Evolutionary conservation across 2,888 invertebrate species (phyloP), one percentile per base, ranked within the genome.

Genomic region (Morpho deidamia): DNA sequence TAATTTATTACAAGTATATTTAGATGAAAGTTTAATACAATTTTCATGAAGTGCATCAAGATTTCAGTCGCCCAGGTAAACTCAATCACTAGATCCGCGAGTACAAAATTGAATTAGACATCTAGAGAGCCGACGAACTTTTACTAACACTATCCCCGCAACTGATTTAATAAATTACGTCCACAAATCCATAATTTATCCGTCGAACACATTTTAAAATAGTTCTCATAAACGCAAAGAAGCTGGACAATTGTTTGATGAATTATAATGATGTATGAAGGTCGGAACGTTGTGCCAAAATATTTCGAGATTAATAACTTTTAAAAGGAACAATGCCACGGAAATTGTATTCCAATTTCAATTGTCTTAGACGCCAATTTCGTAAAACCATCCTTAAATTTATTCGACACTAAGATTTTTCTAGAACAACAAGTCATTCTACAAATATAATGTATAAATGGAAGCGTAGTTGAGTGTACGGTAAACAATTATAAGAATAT

Each of bases 241-340:
- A 44, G 51, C 48, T 54, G 54, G 56, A 51, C 61, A 53, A 61
- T 59, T 61, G 61, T 59, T 58, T 60, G 55, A 64, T 61, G 53
- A 55, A 58, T 61, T 59, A 54, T 56, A 59, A 57, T 59, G 58
- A 51, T 51, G 51, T 43, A 65, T 63, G 80, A 76, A 80, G 80
- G 83, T 67, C 74, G 62, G 61, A 60, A 58, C 54, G 44, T 67
- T 64, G 74, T 76, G 81, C 80, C 82, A 81, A 80, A 72, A 75
- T 55, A 50, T 60, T 53, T 52, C 40, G 35, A 41, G 40, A 56
- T 56, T 53, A 56, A 53, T 56, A 56, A 50, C 44, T 47, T 51
- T 37, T 41, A 8, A 49, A 38, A 56, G 12, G 12, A 37, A 54
- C 51, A 41, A 53, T 47, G 46, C 44, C 23, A 45, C 45, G 7